A percentile compares a stretch with the other conserved stretches of the same genome.
Evolutionary conservation across 2,797 vertebrate genomes (phyloP).

Genomic region (Urocyon cinereoargenteus): DNA sequence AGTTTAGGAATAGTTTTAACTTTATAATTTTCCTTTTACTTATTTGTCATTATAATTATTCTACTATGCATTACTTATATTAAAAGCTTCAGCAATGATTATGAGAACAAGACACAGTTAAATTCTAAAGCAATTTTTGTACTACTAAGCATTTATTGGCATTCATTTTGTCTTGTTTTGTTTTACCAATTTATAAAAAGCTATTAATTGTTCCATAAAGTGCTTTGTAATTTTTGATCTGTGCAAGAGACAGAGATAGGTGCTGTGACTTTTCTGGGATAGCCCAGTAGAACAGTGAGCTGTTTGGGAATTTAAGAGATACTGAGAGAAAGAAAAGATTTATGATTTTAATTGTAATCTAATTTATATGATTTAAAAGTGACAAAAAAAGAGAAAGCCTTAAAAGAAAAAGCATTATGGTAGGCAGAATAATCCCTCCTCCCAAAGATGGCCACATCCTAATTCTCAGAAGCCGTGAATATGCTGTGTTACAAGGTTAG

Average conservation of each 20-base stretch:
- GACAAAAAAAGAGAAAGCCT: neutral
- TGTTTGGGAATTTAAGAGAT: neutral
- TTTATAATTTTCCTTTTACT: slow-evolving; percentile 8
- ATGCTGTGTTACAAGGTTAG: neutral
- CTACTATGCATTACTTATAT: neutral
- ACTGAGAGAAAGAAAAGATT: neutral
- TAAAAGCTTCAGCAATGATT: neutral
- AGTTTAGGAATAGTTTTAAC: neutral
- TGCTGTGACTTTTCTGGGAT: neutral
- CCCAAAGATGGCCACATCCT: neutral
- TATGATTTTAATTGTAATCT: neutral
- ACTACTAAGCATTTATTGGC: neutral
- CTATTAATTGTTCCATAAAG: neutral
- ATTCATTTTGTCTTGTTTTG: neutral
- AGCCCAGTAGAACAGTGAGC: neutral
- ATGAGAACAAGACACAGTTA: slow-evolving; percentile 1
- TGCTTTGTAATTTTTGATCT: neutral
- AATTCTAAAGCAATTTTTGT: slow-evolving; percentile 1
- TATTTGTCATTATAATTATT: slow-evolving; percentile 11
- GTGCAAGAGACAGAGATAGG: neutral
- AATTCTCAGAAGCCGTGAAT: neutral
- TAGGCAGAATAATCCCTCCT: neutral
- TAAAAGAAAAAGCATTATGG: neutral
- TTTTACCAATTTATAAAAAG: neutral
- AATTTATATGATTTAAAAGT: neutral